Evolutionary conservation across 2,797 vertebrate species (phyloP), one percentile per base, ranked within the genome.

Genomic region (Salmo trutta): DNA sequence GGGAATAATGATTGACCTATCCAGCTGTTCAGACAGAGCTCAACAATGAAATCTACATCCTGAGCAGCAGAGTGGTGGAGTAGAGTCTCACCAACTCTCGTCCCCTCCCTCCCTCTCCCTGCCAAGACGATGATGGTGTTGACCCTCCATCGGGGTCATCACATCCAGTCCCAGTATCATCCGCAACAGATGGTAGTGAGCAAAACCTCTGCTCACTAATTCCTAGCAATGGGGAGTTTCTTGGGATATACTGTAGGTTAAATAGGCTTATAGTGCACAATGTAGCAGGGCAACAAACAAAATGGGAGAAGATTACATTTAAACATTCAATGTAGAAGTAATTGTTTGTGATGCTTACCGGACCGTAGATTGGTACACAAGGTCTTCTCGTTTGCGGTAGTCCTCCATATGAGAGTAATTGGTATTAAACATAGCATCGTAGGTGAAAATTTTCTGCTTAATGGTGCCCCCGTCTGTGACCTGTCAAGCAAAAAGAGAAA

Each of bases 331-430:
- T 62, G n/a, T 19, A n/a, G 24, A 66, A 66, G 3, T 29, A 77
- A 83, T 76, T 69, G 21, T 73, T 78, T 72, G 56, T 5, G 36
- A 86, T 24, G 76, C 97, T 96, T 89, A 99, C 98, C 98, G 95
- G 86, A 99, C 97, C 0, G 98, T 99, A 71, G 97, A 98, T 87
- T 99, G 97, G 82, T 99, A 99, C 29, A 99, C 97, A 17, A 99
- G 93, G 76, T 99, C 98, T 80, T 99, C 97, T 17, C 97, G 91
- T 86, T 95, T 95, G 79, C 96, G 95, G 82, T 98, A 98, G 82
- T 97, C 97, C 91, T 99, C 98, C 97, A 99, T 98, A 89, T 99
- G 97, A 0, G 98, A 99, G 90, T 97, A 98, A 88, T 99, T 99
- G 92, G 97, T 99, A 87, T 98, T 99, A 90, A 99, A 99, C 97